phyloP scores from a whole-genome alignment of 1,140 invertebrate genomes.

The Amyelois transitella region DNA sequence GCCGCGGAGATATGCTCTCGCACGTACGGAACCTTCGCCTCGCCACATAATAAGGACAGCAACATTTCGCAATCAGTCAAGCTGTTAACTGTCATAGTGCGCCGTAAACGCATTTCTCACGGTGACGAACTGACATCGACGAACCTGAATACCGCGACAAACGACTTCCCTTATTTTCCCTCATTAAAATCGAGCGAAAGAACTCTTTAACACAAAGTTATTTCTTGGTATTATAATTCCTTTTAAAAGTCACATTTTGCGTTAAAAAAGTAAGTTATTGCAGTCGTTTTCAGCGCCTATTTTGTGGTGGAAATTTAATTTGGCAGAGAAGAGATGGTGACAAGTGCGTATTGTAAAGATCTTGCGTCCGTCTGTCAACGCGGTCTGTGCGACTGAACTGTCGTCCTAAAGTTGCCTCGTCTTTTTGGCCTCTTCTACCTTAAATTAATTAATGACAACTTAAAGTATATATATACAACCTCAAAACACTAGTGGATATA shows the following conservation, averaged over 20 bases:
- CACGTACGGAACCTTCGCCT: conserved; percentile 17
- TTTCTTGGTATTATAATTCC: conserved; percentile 27
- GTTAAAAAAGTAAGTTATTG: conserved; percentile 22
- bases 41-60: conserved; percentile 18
- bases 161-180: conserved; percentile 35
- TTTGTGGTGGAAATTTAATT: conserved; percentile 52
- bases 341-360: conserved; percentile 45
- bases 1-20: conserved; percentile 16
- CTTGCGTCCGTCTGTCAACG: conserved; percentile 49
- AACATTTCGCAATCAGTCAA: conserved; percentile 31
- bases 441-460: too few species aligned
- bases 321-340: conserved; percentile 47
- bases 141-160: conserved; percentile 28
- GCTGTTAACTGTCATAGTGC: conserved; percentile 21
- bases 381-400: too few species aligned
- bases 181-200: conserved; percentile 35
- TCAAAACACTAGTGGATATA: too few species aligned
- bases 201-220: conserved; percentile 28
- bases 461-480: too few species aligned
- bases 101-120: conserved; percentile 32
- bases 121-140: conserved; percentile 29
- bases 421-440: too few species aligned
- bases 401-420: too few species aligned
- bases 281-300: conserved; percentile 35
- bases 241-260: conserved; percentile 20